Conservation (phyloP, 2,113 vertebrate species). For the Clarias macrocephalus region DNA sequence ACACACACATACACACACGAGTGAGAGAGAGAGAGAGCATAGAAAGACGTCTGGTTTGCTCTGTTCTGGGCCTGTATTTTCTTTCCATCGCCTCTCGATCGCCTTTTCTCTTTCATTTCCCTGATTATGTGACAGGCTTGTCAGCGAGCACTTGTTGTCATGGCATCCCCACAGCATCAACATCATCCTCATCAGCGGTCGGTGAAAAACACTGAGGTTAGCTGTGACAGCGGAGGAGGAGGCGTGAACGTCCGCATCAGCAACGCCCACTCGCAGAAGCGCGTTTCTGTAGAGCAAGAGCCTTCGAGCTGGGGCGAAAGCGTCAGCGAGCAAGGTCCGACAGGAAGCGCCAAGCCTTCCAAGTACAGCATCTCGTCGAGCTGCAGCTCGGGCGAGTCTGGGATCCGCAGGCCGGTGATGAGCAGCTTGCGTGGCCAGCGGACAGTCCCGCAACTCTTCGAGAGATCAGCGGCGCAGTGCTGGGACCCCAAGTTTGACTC, state of each 20-base stretch:
- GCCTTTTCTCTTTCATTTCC: neutral
- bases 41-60: constrained; percentile 60
- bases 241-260: constrained; percentile 83
- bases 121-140: constrained; percentile 56
- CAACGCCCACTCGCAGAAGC: constrained; percentile 64
- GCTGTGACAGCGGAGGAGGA: constrained; percentile 86
- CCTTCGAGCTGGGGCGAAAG: constrained; percentile 42
- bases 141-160: constrained; percentile 64
- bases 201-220: constrained; percentile 87
- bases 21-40: constrained; percentile 23
- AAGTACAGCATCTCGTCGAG: constrained; percentile 97
- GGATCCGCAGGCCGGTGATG: constrained; percentile 67
- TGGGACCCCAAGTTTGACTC: constrained; percentile 98
- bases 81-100: no score
- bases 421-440: constrained; percentile 66
- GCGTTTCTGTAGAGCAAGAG: constrained; percentile 64
- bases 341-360: constrained; percentile 79
- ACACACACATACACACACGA: neutral
- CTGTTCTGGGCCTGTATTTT: constrained; percentile 43
- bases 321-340: constrained; percentile 58
- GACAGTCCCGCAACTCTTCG: constrained; percentile 88
- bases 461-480: constrained; percentile 91
- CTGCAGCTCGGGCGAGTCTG: constrained; percentile 91
- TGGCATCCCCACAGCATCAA: constrained; percentile 87
- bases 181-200: constrained; percentile 74